phyloP scores from a whole-genome alignment of 2,888 invertebrate species.

The Spilarctia lutea region DNA sequence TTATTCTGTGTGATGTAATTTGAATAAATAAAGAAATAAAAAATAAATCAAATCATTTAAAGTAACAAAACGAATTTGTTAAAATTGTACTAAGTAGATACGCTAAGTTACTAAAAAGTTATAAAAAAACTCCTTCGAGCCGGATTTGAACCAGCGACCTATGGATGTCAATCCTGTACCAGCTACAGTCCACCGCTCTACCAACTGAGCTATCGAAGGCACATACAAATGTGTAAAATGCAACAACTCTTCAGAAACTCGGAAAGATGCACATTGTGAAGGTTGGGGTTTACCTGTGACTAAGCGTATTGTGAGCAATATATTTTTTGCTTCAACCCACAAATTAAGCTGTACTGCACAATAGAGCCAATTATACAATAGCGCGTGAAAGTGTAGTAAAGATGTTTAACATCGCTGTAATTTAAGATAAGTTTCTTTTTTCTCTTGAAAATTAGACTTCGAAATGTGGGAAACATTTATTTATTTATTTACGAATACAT shows the following conservation, averaged over 20 bases:
- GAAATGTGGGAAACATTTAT: too few relatives aligned
- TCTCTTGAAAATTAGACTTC: neutral
- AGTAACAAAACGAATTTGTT: too few relatives aligned
- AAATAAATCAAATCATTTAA: too few relatives aligned
- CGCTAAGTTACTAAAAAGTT: slow-evolving; percentile 86
- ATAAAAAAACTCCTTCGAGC: slow-evolving; percentile 83
- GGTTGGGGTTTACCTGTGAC: neutral
- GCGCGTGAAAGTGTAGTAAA: neutral
- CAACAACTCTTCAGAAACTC: neutral
- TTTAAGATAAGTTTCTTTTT: neutral
- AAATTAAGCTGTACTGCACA: neutral
- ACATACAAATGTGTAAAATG: neutral
- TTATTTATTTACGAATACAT: too few relatives aligned
- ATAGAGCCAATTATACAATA: neutral
- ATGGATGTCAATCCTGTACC: slow-evolving; percentile 74
- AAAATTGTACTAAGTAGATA: too few relatives aligned
- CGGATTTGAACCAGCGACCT: slow-evolving; percentile 88
- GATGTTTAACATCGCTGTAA: neutral
- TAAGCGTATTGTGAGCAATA: neutral
- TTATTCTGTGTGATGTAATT: too few relatives aligned
- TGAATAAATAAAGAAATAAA: too few relatives aligned
- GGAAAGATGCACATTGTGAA: neutral
- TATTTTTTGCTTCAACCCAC: neutral
- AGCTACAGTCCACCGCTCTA: slow-evolving; percentile 86
- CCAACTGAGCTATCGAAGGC: slow-evolving; percentile 87